Evolutionary conservation across 2,888 invertebrate genomes (phyloP).

Genomic region (Scelioninae gen. 2): DNA sequence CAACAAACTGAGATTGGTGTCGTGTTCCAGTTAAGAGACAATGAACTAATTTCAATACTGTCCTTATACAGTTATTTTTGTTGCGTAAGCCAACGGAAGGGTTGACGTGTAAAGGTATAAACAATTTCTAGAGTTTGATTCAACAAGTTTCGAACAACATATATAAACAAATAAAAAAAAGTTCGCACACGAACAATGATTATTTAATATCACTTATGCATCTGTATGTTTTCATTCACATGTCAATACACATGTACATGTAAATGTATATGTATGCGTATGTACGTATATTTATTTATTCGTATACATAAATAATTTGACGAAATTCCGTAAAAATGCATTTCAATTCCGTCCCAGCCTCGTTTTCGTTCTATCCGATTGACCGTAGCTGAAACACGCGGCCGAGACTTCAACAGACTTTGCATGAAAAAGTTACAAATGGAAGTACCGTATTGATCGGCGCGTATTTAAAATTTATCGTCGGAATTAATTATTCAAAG

Average conservation of each 20-base stretch:
- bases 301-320: too few species aligned
- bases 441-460: too few species aligned
- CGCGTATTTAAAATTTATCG: not conserved
- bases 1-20: slow-evolving; percentile 1
- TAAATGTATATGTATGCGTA: too few species aligned
- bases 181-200: too few species aligned
- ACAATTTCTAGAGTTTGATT: not conserved
- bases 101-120: not conserved
- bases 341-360: not conserved
- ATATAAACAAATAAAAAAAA: too few species aligned
- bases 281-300: too few species aligned
- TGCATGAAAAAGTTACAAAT: not conserved
- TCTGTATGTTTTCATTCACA: too few species aligned
- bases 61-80: slow-evolving; percentile 1
- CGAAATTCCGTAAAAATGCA: not conserved
- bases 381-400: not conserved
- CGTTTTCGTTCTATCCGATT: slow-evolving; percentile 3
- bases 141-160: not conserved
- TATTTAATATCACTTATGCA: too few species aligned
- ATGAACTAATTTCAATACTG: not conserved
- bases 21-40: slow-evolving; percentile 11
- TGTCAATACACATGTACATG: too few species aligned
- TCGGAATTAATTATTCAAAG: not conserved
- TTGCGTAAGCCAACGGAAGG: slow-evolving; percentile 2
- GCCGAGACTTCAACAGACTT: not conserved